Evolutionary conservation across 2,888 invertebrate species (phyloP).

Genomic region (Helicoverpa assulta): DNA sequence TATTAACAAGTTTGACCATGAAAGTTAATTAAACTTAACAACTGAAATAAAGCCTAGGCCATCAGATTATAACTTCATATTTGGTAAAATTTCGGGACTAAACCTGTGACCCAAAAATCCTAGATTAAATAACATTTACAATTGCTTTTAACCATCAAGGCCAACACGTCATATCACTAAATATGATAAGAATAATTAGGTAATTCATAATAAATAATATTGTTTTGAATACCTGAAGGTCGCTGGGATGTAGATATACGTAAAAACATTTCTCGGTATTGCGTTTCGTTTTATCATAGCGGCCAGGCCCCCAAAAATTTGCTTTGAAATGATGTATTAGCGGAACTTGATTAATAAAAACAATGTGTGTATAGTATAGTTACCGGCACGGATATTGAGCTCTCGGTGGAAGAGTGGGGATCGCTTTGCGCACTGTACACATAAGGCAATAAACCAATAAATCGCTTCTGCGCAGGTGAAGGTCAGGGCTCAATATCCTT

Average conservation of each 20-base stretch:
- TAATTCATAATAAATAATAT: conserved; percentile 24
- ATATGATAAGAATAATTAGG: conserved; percentile 40
- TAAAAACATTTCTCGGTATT: too few species aligned
- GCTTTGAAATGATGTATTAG: too few species aligned
- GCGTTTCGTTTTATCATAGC: not conserved
- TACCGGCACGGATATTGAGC: too few species aligned
- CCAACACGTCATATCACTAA: conserved; percentile 16
- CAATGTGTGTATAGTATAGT: too few species aligned
- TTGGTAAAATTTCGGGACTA: not conserved
- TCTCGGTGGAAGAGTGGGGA: too few species aligned
- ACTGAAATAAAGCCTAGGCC: not conserved
- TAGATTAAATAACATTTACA: conserved; percentile 17
- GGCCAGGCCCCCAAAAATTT: not conserved
- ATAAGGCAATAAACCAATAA: too few species aligned
- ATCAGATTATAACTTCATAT: conserved; percentile 15
- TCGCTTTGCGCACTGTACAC: too few species aligned
- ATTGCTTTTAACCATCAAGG: conserved; percentile 32
- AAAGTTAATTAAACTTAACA: too few species aligned
- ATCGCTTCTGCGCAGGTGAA: too few species aligned
- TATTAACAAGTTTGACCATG: too few species aligned
- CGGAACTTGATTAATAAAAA: too few species aligned
- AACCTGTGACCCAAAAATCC: conserved; percentile 15
- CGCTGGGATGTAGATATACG: not conserved
- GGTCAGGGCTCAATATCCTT: too few species aligned
- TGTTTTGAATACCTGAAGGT: conserved; percentile 38